Evolutionary conservation across 2,113 vertebrate species (phyloP), one percentile per base, ranked within the genome.

Genomic region (Lates calcarifer): DNA sequence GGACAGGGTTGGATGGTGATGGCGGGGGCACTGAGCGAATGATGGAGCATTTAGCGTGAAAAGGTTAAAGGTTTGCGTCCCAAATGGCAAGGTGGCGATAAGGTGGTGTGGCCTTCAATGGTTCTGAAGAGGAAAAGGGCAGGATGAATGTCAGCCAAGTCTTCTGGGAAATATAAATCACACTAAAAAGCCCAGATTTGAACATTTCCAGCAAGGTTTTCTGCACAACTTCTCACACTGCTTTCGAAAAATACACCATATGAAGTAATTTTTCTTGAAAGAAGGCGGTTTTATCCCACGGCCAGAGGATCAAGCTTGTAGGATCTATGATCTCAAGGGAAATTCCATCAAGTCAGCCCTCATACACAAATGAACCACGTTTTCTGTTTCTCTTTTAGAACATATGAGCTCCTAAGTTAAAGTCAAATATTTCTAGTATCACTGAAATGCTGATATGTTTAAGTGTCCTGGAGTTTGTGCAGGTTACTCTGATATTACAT

Each of bases 31-130:
- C 47, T 66, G 80, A 90, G 86, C 79, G 83, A 76, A 86, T 82
- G 89, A 89, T 49, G 71, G 64, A 74, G 60, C 85, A 72, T 87
- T 93, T 91, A 86, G 79, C 18, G 28, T 80, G 87, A 90, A 93
- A 93, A 93, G 93, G 92, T 93, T 83, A 90, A 88, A 90, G 84
- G 92, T 92, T 87, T 80, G 66, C 67, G 15, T 89, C 89, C 63
- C 68, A 92, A 92, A 91, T 86, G 85, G 90, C 88, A 92, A 84
- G 57, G 58, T 81, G 82, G 75, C 66, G 82, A 91, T 91, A 87
- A 84, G 86, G 72, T 89, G 79, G 33, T 78, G 41, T 80, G 85
- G 67, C 85, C 85, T 90, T 86, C 89, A 86, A 8, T 33, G 67
- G 39, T 61, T 87, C 77, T 84, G 75, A 90, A 71, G 74, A 86